Conservation (phyloP, 2,888 invertebrate species). For the Amorpha juglandis region DNA sequence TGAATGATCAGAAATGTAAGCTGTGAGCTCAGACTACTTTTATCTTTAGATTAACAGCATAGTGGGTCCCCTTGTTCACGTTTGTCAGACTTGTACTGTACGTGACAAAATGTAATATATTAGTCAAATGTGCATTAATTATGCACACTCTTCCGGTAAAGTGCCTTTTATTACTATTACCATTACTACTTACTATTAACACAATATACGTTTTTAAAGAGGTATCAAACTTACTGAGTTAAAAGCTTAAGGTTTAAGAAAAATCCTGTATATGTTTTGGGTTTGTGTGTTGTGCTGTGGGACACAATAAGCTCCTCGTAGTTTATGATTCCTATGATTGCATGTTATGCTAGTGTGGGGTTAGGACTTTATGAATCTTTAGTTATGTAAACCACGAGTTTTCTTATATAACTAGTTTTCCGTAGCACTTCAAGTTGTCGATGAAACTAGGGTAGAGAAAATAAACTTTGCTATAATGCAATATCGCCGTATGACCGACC, state of each 20-base stretch:
- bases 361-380: too few relatives aligned
- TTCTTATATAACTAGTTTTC: neutral
- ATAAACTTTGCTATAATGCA: neutral
- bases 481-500: neutral
- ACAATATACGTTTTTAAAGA: too few relatives aligned
- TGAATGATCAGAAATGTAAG: slow-evolving; percentile 1
- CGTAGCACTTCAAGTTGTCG: neutral
- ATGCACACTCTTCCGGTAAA: neutral
- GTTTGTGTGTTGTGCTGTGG: too few relatives aligned
- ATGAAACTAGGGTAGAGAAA: neutral
- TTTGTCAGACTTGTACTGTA: neutral
- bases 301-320: too few relatives aligned
- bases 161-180: neutral
- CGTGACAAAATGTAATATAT: neutral
- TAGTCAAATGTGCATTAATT: neutral
- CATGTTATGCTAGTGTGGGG: too few relatives aligned
- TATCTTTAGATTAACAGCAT: neutral
- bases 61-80: neutral
- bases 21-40: neutral
- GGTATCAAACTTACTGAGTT: too few relatives aligned
- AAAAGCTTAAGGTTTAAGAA: too few relatives aligned
- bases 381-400: too few relatives aligned
- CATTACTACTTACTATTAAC: too few relatives aligned
- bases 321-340: too few relatives aligned
- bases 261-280: too few relatives aligned